Base-by-base conservation (phyloP, 2,797 vertebrate genomes). In the Sparus aurata region DNA sequence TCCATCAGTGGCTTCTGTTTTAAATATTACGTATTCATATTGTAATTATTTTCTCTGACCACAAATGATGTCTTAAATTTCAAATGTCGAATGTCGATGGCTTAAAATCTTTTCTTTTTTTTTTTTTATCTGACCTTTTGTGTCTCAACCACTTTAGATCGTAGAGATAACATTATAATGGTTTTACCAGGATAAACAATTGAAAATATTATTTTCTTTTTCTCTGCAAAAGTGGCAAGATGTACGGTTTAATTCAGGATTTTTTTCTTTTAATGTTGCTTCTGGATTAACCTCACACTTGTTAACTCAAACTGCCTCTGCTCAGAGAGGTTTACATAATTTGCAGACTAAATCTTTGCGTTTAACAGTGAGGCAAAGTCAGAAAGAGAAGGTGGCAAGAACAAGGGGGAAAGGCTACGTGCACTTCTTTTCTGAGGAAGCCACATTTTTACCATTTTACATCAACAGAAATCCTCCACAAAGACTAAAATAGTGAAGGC, bases 381-480 rank as follows among this genome's bases (percentile, higher is more conserved):
- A 7, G 11, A 22, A 3, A 67, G 22, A 1, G 7, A 27, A 59
- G n/a, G 12, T 34, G 46, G 20, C 3, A 3, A 20, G 15, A 4
- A 49, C 69, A 70, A 55, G 17, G 62, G 30, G 52, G 30, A 34
- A 25, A 63, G 13, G 55, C 55, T 70, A 55, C 70, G 77, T 55
- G 54, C 1, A 0, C 38, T 58, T n/a, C 23, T 16, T 22, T 16
- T 1, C 38, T 22, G 67, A 83, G 4, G 5, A 62, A 50, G 54
- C 18, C 4, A 38, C 38, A 58, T 25, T 68, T 69, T 71, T 2
- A 4, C 8, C 12, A 67, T 68, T 77, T 66, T 25, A 71, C 18
- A 30, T 49, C 0, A 72, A 68, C 17, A 65, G 20, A 73, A 72
- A 61, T 47, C 43, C 41, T 69, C 1, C 55, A 62, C 0, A 10